A percentile compares a stretch with the other conserved stretches of the same genome.
Evolutionary conservation across 1,140 invertebrate species (phyloP).

Genomic region (Sipha flava): DNA sequence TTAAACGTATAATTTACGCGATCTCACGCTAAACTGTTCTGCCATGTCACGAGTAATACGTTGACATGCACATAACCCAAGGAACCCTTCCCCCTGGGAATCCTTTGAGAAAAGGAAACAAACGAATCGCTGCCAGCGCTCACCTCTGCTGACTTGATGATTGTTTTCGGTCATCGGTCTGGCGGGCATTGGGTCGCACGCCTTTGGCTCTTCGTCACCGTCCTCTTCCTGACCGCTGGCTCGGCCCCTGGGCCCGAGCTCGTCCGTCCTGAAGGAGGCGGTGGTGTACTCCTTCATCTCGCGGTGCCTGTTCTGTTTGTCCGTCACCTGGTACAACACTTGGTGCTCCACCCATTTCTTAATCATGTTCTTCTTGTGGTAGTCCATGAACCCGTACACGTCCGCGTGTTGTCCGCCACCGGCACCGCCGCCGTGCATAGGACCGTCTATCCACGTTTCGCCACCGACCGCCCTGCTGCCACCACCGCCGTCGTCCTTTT

Average conservation of each 20-base stretch:
- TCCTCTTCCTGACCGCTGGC: constrained; percentile 41
- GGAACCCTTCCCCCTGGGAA: too few relatives aligned
- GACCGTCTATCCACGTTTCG: constrained; percentile 92
- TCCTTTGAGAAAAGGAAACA: too few relatives aligned
- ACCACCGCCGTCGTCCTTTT: constrained; percentile 26
- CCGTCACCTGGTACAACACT: constrained; percentile 60
- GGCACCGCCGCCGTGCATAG: constrained; percentile 47
- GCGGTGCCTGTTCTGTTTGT: constrained; percentile 33
- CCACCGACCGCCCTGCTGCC: constrained; percentile 41
- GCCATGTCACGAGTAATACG: too few relatives aligned
- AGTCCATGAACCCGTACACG: constrained; percentile 81
- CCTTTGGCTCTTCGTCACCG: constrained; percentile 35
- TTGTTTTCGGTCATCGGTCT: constrained; percentile 11
- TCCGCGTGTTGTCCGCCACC: constrained; percentile 39
- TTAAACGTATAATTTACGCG: too few relatives aligned
- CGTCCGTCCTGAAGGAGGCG: constrained; percentile 50
- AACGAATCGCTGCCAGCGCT: too few relatives aligned
- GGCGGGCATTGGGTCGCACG: not conserved
- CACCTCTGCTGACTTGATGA: constrained; percentile 21
- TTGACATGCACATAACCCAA: too few relatives aligned
- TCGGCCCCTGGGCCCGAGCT: constrained; percentile 34
- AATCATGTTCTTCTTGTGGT: constrained; percentile 85
- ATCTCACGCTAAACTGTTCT: too few relatives aligned
- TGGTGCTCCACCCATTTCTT: constrained; percentile 89
- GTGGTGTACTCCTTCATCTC: constrained; percentile 30